Base-by-base conservation (phyloP, 2,113 vertebrate species). In the Glaucidium brasilianum region DNA sequence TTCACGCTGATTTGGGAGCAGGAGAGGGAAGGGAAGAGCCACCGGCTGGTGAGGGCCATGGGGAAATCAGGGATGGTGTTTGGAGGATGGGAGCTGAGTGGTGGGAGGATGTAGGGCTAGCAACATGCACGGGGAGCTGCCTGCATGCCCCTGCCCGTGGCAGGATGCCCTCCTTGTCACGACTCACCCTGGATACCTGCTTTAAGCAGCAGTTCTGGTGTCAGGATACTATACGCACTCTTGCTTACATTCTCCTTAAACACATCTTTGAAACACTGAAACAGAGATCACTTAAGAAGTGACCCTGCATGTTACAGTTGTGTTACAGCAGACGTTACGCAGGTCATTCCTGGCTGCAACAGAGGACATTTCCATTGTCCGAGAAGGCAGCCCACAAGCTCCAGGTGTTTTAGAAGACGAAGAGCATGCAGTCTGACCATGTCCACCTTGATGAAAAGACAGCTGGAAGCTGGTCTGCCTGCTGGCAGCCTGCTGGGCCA, bases 261-360 rank as follows among this genome's bases (percentile, higher is more conserved):
- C 37, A 29, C 18, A 58, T n/a, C n/a, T n/a, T n/a, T n/a, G n/a
- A n/a, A n/a, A n/a, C n/a, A n/a, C n/a, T 14, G 22, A 59, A 68
- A 59, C 39, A 45, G 41, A 75, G 39, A 64, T 20, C 9, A 4
- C 25, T 20, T 52, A 64, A 53, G 68, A 68, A 41, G 20, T 11
- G 13, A 60, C 58, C 30, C 41, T 41, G 47, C 11, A 1, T 6
- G 29, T 39, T 35, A 15, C 37, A n/a, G 2, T 4, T 34, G 13
- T 37, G 5, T 47, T 49, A 11, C 45, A 22, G 35, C 34, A 58
- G 53, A 30, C 12, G 5, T 11, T 16, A 15, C 0, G 0, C 14
- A 15, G 34, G 39, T 29, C 3, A 1, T 20, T 55, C n/a, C 60
- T 74, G 62, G 4, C 66, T 66, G 67, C 45, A 64, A 50, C 3